phyloP scores from a whole-genome alignment of 2,113 vertebrate species.

The Anguilla rostrata region DNA sequence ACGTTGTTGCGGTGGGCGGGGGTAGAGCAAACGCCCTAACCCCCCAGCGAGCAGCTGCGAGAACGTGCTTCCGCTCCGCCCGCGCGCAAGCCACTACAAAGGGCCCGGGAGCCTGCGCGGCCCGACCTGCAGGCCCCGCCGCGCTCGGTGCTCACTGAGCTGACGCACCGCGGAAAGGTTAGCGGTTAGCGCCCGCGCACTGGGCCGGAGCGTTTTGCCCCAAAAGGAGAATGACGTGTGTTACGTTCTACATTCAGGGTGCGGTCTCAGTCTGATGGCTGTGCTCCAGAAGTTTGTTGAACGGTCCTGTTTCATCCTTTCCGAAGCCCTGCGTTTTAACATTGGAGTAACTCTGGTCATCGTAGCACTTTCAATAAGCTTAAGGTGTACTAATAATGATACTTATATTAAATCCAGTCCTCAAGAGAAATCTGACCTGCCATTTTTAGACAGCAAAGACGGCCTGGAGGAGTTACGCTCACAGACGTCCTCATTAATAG shows the following conservation, averaged over 20 bases:
- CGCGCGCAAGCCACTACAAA: constrained; percentile 2
- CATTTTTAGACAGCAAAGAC: background rate
- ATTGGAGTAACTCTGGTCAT: no score
- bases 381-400: no score
- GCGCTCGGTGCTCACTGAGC: background rate
- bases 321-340: no score
- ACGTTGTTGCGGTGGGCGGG: background rate
- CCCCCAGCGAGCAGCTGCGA: no score
- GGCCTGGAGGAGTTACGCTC: background rate
- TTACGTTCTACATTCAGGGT: background rate
- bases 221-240: background rate
- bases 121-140: background rate
- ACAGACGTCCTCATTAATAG: background rate
- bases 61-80: background rate
- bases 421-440: background rate
- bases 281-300: no score
- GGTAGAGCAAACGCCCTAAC: background rate
- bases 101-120: background rate
- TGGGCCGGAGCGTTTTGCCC: background rate
- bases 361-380: no score
- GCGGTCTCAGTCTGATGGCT: no score
- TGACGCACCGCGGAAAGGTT: background rate
- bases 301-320: no score
- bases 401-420: no score
- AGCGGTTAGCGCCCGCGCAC: background rate